Conservation (phyloP, 2,113 vertebrate genomes). For the Tychaedon coryphoeus region DNA sequence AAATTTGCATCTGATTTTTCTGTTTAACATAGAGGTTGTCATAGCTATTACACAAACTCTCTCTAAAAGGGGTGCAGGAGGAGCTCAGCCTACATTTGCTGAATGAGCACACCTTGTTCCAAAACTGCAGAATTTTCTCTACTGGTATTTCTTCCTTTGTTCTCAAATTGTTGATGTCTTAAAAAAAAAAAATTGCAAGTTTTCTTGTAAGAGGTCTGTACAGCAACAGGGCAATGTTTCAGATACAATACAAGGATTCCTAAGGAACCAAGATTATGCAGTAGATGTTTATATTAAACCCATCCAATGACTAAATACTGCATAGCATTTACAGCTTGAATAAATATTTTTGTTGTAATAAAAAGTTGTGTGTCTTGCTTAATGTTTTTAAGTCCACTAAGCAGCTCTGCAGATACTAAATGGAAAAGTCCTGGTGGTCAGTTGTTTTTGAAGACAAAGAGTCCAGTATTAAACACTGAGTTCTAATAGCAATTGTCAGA, state of each 20-base stretch:
- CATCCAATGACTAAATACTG: slow-evolving; percentile 55
- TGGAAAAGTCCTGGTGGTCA: not conserved
- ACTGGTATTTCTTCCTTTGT: not conserved
- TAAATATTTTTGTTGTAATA: slow-evolving; percentile 75
- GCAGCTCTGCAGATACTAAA: not conserved
- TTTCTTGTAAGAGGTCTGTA: slow-evolving; percentile 56
- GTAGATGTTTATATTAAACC: slow-evolving; percentile 74
- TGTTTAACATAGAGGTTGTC: not conserved
- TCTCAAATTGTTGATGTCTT: slow-evolving; percentile 35
- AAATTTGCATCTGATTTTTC: not conserved
- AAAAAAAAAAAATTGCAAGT: not conserved
- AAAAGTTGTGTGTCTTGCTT: not conserved
- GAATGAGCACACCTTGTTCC: not conserved
- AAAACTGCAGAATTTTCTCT: not conserved
- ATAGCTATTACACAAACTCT: not conserved
- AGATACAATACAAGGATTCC: slow-evolving; percentile 52
- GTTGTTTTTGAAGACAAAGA: not conserved
- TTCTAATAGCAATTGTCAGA: not conserved
- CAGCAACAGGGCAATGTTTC: slow-evolving; percentile 59
- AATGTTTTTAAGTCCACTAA: not conserved
- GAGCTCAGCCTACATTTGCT: not conserved
- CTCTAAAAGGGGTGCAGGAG: not conserved
- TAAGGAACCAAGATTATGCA: slow-evolving; percentile 69
- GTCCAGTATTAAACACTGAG: not conserved
- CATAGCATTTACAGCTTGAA: slow-evolving; percentile 71